Conservation (phyloP, 2,888 invertebrate genomes). For the Pecten maximus region DNA sequence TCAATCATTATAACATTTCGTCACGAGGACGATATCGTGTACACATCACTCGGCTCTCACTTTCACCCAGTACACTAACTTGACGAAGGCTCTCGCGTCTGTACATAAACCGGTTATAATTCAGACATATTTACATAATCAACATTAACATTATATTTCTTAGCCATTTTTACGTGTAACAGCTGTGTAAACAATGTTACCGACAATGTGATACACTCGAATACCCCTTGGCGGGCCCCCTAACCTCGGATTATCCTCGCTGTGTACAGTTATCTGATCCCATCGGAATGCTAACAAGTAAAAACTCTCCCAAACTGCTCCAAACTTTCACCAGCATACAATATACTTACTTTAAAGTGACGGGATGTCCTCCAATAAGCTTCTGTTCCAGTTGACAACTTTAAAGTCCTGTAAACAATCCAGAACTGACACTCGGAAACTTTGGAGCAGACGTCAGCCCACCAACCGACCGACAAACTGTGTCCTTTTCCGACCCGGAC, state of each 20-base stretch:
- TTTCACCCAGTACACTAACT: background rate
- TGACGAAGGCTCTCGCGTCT: background rate
- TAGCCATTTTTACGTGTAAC: background rate
- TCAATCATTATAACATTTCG: background rate
- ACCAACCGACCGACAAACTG: conserved; percentile 23
- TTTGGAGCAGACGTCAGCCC: conserved; percentile 25
- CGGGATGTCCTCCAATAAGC: background rate
- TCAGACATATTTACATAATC: background rate
- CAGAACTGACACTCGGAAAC: background rate
- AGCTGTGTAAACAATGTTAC: background rate
- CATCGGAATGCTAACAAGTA: conserved; percentile 45
- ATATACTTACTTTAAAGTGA: conserved; percentile 22
- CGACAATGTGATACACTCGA: background rate
- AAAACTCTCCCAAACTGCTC: conserved; percentile 28
- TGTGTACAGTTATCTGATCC: conserved; percentile 49
- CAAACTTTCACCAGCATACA: background rate
- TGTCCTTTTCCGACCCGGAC: conserved; percentile 35
- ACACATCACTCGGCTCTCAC: background rate
- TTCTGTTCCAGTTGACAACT: background rate
- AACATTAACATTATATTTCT: background rate
- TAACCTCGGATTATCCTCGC: conserved; percentile 45
- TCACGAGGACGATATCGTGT: background rate
- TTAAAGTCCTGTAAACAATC: background rate
- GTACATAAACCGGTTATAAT: background rate
- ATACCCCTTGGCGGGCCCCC: conserved; percentile 36